Conservation (phyloP, 2,797 vertebrate genomes). For the Anabas testudineus region DNA sequence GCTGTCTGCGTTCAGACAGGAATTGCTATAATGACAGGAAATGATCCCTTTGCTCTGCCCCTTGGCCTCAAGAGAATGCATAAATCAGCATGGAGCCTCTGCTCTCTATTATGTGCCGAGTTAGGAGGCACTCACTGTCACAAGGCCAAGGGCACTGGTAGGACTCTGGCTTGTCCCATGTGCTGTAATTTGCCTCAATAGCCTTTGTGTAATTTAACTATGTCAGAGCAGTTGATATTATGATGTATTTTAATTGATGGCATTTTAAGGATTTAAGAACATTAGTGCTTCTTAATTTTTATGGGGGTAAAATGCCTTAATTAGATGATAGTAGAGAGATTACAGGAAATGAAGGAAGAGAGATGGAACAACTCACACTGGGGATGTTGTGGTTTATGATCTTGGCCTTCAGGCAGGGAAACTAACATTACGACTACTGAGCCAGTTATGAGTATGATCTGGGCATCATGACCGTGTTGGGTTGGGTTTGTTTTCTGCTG, state of each 20-base stretch:
- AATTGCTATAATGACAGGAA: conserved; percentile 78
- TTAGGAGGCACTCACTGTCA: conserved; percentile 46
- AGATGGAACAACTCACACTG: neutral
- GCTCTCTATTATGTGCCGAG: conserved; percentile 55
- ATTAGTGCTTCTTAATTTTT: neutral
- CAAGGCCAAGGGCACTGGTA: conserved; percentile 48
- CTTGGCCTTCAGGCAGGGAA: neutral
- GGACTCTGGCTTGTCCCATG: conserved; percentile 13
- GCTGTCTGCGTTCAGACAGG: conserved; percentile 62
- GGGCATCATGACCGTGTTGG: neutral
- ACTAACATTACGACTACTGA: neutral
- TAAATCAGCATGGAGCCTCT: conserved; percentile 70
- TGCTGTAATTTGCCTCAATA: conserved; percentile 19
- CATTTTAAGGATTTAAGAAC: neutral
- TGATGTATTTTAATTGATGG: neutral
- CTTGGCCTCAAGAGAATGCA: conserved; percentile 67
- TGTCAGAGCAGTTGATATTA: neutral
- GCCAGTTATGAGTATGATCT: neutral
- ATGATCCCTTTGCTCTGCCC: conserved; percentile 66
- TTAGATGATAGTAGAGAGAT: neutral
- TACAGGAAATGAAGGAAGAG: neutral
- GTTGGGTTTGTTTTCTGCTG: neutral
- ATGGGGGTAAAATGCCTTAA: neutral
- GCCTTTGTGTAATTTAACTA: neutral
- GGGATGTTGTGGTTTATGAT: conserved; percentile 1